Percentiles rank a stretch among this genome's conserved stretches.
Evolutionary conservation across 2,113 vertebrate species (phyloP).

Genomic region (Struthio camelus): DNA sequence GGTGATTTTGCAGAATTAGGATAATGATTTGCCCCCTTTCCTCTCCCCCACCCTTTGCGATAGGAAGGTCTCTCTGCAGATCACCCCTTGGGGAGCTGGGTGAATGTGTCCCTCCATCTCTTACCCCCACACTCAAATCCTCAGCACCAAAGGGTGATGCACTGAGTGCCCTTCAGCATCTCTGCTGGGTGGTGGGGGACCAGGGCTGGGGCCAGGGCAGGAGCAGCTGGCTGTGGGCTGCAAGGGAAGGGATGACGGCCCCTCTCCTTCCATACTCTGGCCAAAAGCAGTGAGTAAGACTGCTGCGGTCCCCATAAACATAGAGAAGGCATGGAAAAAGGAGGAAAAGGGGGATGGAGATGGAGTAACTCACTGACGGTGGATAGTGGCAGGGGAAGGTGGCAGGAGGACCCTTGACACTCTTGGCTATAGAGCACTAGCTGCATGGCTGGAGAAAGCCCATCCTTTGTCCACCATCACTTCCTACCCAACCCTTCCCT

Average conservation of each 20-base stretch:
- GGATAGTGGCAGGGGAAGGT: neutral
- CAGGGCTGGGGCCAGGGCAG: neutral
- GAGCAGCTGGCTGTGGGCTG: neutral
- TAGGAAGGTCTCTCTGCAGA: neutral
- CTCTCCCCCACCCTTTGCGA: neutral
- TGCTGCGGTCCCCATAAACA: neutral
- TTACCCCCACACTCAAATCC: neutral
- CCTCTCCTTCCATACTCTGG: neutral
- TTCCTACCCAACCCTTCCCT: neutral
- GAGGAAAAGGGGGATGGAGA: accelerated
- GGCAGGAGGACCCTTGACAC: neutral
- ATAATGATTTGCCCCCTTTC: neutral
- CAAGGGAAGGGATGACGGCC: neutral
- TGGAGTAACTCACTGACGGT: accelerated
- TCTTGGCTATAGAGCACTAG: neutral
- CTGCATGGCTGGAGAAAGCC: neutral
- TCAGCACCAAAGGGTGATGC: neutral
- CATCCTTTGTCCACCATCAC: neutral
- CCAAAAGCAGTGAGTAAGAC: neutral
- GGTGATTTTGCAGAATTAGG: neutral
- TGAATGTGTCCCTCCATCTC: neutral
- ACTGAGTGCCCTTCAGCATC: too few relatives aligned
- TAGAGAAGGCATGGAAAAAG: neutral
- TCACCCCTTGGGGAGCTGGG: neutral
- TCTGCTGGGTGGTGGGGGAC: neutral